Evolutionary conservation across 2,797 vertebrate species (phyloP), one percentile per base, ranked within the genome.

Genomic region (Serranus cabrilla): DNA sequence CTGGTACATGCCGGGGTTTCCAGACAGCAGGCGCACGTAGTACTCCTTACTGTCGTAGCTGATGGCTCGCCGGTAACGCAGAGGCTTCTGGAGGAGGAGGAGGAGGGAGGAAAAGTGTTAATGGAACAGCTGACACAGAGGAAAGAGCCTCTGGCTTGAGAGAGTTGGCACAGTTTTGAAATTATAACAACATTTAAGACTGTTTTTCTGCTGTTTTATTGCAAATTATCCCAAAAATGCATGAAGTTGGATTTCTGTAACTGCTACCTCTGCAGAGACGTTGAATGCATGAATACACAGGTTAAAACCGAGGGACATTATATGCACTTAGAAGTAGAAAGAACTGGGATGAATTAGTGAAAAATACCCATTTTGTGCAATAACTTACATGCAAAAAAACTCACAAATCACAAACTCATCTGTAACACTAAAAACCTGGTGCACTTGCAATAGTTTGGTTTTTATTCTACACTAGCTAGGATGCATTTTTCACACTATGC

Each of bases 31-130:
- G 1, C 98, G 96, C 95, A 99, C 94, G 91, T 98, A 99, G 92
- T 99, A 99, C 52, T 99, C 98, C 83, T 98, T 99, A 81, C 98
- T 99, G 95, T 99, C 98, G 0, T 98, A 98, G 82, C 98, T 99
- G 89, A 99, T 79, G 49, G 98, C 98, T 69, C 98, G 95, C 2
- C 98, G 93, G 91, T 99, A 99, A 4, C 98, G 96, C 73, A 94
- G 92, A 13, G 98, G 97, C 90, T 98, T 99, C 98, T 99, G 87
- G 4, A 62, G 9, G 18, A 0, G 20, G 27, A 43, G 1, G 8
- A 16, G 2, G 0, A 9, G 1, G 4, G 1, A 47, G 10, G 10
- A 54, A n/a, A 47, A 0, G 14, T 40, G 7, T 43, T 21, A 11
- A 4, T 21, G 23, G n/a, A 46, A 23, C 6, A 46, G 7, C n/a